Evolutionary conservation across 2,113 vertebrate species (phyloP).

Genomic region (Irena cyanogastra): DNA sequence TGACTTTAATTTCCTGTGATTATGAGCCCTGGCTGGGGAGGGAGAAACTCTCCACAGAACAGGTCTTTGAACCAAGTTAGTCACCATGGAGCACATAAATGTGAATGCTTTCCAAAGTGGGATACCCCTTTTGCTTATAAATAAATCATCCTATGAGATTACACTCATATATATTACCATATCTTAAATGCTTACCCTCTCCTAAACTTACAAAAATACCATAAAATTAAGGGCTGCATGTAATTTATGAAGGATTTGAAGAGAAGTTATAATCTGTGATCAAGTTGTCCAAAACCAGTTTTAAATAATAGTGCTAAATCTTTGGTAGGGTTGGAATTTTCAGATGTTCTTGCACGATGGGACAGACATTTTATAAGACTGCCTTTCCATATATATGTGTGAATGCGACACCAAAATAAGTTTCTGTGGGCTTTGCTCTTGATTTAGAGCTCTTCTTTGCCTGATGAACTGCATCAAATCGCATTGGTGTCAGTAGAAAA

Average conservation of each 20-base stretch:
- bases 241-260: neutral
- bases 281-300: neutral
- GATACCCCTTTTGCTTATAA: neutral
- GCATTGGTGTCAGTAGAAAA: neutral
- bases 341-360: neutral
- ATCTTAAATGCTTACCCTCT: neutral
- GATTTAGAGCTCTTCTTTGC: neutral
- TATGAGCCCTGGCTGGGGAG: neutral
- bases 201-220: neutral
- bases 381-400: neutral
- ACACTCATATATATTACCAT: neutral
- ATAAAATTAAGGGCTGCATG: neutral
- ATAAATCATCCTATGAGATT: neutral
- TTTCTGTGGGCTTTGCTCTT: neutral
- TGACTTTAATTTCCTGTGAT: neutral
- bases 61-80: neutral
- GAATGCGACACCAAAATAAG: neutral
- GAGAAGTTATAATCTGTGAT: neutral
- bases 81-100: neutral
- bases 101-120: neutral
- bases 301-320: neutral
- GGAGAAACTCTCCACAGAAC: neutral
- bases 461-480: neutral
- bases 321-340: neutral
- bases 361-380: neutral